Percentiles rank a stretch among this genome's conserved stretches.
Evolutionary conservation across 2,888 invertebrate genomes (phyloP).

Genomic region (Exephanes ischioxanthus): DNA sequence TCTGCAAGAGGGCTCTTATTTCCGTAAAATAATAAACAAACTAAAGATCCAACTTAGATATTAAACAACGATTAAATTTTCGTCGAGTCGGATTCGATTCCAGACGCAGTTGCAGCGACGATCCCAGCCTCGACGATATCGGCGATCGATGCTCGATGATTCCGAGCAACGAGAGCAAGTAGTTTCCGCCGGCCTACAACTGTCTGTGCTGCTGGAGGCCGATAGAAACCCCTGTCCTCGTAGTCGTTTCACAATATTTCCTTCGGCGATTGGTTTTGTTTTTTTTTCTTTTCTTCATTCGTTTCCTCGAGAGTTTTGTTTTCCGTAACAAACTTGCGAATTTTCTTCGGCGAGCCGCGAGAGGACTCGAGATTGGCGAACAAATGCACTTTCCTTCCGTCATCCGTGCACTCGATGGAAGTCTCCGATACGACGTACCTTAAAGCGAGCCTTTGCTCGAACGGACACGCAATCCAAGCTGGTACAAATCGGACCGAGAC

Average conservation of each 20-base stretch:
- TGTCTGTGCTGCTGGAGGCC: constrained; percentile 93
- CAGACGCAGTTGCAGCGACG: too few species aligned
- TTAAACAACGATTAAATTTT: too few species aligned
- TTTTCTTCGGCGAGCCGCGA: background rate
- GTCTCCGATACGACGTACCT: background rate
- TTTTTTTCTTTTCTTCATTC: constrained; percentile 4
- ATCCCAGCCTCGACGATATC: constrained; percentile 6
- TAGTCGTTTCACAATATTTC: constrained; percentile 63
- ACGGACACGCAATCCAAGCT: constrained; percentile 4
- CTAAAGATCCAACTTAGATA: too few species aligned
- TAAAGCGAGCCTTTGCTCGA: background rate
- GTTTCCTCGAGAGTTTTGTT: constrained; percentile 4
- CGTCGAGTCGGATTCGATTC: too few species aligned
- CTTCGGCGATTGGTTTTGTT: background rate
- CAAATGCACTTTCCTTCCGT: background rate
- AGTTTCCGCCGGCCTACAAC: constrained; percentile 98
- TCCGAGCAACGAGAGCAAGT: constrained; percentile 89
- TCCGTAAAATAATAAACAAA: too few species aligned
- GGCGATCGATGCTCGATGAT: constrained; percentile 45
- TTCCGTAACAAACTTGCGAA: background rate
- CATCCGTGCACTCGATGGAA: background rate
- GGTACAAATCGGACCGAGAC: constrained; percentile 11
- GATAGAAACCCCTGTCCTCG: constrained; percentile 94
- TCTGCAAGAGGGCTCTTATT: too few species aligned
- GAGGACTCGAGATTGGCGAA: background rate